A percentile compares a stretch with the other conserved stretches of the same genome.
These are phyloP conservation scores for Dicrostonyx torquatus DNA, from an alignment of 2,797 vertebrate species.

Conservation along the genomic window DNA sequence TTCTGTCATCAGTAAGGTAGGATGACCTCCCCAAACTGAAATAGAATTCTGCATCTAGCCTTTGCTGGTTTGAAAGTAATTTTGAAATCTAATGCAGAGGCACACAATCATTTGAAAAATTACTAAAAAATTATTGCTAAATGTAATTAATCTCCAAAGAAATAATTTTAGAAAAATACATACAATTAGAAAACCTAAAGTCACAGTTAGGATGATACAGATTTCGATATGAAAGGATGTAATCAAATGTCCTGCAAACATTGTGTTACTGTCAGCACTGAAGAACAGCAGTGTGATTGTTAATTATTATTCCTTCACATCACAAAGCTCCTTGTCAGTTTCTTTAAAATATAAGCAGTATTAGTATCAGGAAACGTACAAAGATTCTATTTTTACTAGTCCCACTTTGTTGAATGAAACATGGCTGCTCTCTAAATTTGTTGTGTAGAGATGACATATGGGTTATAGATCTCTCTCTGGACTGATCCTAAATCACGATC, in stretches of 20 bases:
- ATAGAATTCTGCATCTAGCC: constrained; percentile 38
- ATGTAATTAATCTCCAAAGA: not conserved
- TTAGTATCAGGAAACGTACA: not conserved
- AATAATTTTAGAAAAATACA: not conserved
- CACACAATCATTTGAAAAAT: constrained; percentile 31
- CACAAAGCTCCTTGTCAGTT: not conserved
- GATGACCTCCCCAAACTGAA: constrained; percentile 31
- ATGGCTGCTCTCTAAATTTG: not conserved
- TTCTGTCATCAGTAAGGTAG: constrained; percentile 16
- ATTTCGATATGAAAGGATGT: not conserved
- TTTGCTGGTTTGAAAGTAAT: constrained; percentile 54
- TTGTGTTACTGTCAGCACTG: not conserved
- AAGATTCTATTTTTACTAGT: not conserved
- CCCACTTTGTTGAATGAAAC: not conserved
- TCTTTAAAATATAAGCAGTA: not conserved
- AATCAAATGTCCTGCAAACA: not conserved
- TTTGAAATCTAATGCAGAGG: constrained; percentile 36
- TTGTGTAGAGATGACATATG: not conserved
- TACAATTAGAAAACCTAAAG: not conserved
- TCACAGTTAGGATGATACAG: not conserved
- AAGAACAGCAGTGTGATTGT: not conserved
- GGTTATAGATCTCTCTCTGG: not conserved
- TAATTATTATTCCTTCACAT: not conserved
- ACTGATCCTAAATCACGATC: not conserved
- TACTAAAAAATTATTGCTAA: not conserved